Evolutionary conservation across 2,113 vertebrate genomes (phyloP).

Genomic region (Motacilla alba): DNA sequence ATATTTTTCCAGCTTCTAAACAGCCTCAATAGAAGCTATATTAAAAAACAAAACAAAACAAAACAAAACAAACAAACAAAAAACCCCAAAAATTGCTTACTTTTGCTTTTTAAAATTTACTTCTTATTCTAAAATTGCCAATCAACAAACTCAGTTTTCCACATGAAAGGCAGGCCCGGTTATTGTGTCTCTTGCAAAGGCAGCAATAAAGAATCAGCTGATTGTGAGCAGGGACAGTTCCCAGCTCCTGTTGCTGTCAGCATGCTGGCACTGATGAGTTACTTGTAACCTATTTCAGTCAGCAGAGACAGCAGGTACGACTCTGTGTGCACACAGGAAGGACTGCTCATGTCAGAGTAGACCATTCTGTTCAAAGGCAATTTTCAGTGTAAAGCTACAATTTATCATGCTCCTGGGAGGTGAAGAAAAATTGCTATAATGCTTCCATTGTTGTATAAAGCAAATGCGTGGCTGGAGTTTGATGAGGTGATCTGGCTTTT

Average conservation of each 20-base stretch:
- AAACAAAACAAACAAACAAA: too few relatives aligned
- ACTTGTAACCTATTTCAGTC: neutral
- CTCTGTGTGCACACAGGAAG: neutral
- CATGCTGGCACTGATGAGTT: neutral
- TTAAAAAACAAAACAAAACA: too few relatives aligned
- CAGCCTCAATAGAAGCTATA: neutral
- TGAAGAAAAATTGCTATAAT: neutral
- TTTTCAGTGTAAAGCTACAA: neutral
- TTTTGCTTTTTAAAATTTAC: neutral
- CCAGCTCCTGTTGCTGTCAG: neutral
- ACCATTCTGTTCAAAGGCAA: neutral
- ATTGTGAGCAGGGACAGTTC: neutral
- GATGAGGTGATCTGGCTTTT: neutral
- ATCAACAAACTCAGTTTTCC: neutral
- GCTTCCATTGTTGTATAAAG: neutral
- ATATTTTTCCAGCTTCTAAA: neutral
- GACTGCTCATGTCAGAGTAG: neutral
- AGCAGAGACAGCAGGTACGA: neutral
- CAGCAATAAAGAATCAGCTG: neutral
- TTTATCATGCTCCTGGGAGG: neutral
- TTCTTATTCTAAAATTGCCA: neutral
- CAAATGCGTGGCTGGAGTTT: neutral
- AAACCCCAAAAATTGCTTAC: neutral
- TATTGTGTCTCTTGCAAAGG: neutral
- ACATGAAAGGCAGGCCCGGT: neutral